Base-by-base conservation (phyloP, 1,140 invertebrate genomes). In the Gonatopus flavifemur region DNA sequence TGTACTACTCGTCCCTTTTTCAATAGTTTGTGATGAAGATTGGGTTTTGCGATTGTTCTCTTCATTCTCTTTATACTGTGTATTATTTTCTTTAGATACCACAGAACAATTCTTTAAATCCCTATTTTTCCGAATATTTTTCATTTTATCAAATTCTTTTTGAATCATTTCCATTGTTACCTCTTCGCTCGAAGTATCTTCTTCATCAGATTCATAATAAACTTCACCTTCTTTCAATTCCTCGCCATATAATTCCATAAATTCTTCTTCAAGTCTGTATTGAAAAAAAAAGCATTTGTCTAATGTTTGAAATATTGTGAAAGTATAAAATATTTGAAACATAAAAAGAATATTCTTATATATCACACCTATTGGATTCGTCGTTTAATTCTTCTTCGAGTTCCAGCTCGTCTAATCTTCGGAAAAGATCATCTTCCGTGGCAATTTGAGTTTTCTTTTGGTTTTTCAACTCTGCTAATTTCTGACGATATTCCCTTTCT, bases 341-440 rank as follows among this genome's bases (percentile, higher is more conserved):
- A 30, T 41, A 21, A 44, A 7, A 40, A 46, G 22, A 25, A 10
- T 21, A 36, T 33, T 31, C 15, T 40, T n/a, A 21, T 22, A 20
- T 42, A 15, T 19, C 24, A 16, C 3, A 76, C 75, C 70, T 74
- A 35, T 67, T 47, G 21, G 70, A 49, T 64, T 81, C 76, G 50
- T 80, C 78, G 57, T 78, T 65, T 41, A 82, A 50, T 62, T 82
- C 78, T 64, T 83, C 82, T 60, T 81, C 62, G 22, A 82, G 30
- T 63, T 84, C 83, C 39, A 84, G 66, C 48, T 80, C 71, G 58
- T 84, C 80, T 12, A 84, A 62, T 52, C 74, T 71, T 24, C 62
- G 54, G 59, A 77, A 80, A 22, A 83, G 51, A 60, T 81, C 76
- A 55, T 80, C 71, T 24, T 81, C 77, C 4, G 67, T 67, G 42